Base-by-base conservation (phyloP, 2,113 vertebrate species). In the Murina feae region DNA sequence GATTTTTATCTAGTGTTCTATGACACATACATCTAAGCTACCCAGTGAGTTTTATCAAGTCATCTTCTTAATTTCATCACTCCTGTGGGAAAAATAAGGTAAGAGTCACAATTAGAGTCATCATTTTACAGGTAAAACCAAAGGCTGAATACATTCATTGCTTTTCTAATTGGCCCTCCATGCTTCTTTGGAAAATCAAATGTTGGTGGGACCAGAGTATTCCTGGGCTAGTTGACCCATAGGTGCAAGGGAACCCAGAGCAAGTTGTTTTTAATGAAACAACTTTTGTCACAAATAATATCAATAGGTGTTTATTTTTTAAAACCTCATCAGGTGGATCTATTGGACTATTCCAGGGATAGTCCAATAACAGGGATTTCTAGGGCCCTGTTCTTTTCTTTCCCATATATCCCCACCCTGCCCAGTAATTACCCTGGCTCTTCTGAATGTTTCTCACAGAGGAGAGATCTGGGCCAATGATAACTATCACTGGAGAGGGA, bases 371-470 rank as follows among this genome's bases (percentile, higher is more conserved):
- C 69, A 76, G 89, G 80, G 65, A 86, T 86, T 91, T 80, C 44
- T 86, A 79, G 18, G 63, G 18, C 16, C 7, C 13, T 85, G 17
- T 92, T 68, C 42, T 86, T 4, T 81, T n/a, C 20, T 91, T 83
- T 25, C 30, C 44, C 20, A 80, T 87, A 69, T 89, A 94, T 76
- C 32, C 3, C 60, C 21, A 75, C 10, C 6, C 20, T 86, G 4
- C 21, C 23, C 25, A 89, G 89, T 74, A 93, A 91, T 81, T 63
- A 92, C 25, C 16, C 35, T 76, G 20, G 58, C 17, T 84, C 72
- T 78, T 95, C 78, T 89, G 49, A 49, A 71, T 93, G 68, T 90
- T 95, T 90, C 85, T 94, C 72, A 95, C n/a, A 80, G 39, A 30
- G 60, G n/a, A 88, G 49, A 93, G 72, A 93, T 92, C 78, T 96